phyloP scores from a whole-genome alignment of 2,888 invertebrate genomes.

The Syrista parreyssii region DNA sequence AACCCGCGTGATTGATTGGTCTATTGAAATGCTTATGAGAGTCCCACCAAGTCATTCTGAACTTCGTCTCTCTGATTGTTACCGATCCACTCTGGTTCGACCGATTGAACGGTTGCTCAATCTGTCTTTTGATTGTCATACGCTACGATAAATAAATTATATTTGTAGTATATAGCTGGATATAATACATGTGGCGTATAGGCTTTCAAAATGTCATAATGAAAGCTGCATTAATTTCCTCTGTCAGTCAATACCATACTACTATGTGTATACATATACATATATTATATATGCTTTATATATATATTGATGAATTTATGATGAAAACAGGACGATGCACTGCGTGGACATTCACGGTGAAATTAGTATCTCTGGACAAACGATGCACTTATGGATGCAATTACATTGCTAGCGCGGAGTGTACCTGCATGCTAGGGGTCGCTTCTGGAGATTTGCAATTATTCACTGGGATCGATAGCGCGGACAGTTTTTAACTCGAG shows the following conservation, averaged over 20 bases:
- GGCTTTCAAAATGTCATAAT: not conserved
- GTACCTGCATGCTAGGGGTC: slow-evolving; percentile 23
- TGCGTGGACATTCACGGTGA: not conserved
- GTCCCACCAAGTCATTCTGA: slow-evolving; percentile 25
- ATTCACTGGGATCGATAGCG: slow-evolving; percentile 34
- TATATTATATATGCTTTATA: not conserved
- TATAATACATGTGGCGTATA: not conserved
- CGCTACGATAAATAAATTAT: slow-evolving; percentile 59
- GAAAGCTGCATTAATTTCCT: not conserved
- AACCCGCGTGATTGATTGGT: slow-evolving; percentile 60
- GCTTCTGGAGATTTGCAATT: slow-evolving; percentile 31
- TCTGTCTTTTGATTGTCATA: slow-evolving; percentile 60
- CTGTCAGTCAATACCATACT: not conserved
- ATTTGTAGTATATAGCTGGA: not conserved
- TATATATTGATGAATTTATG: not conserved
- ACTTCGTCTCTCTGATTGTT: slow-evolving; percentile 34
- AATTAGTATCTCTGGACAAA: not conserved
- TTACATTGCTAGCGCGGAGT: not conserved
- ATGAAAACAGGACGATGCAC: not conserved
- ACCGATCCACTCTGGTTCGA: not conserved
- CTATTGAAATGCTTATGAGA: slow-evolving; percentile 64
- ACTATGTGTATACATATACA: not conserved
- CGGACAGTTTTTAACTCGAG: slow-evolving; percentile 42
- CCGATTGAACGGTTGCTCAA: slow-evolving; percentile 37
- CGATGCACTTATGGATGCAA: not conserved